Evolutionary conservation across 2,113 vertebrate genomes (phyloP).

Genomic region (mouse (Mus musculus)): GRCm39 chr19:12991001-12991500

Average conservation of each 20-base stretch:
- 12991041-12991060: background rate
- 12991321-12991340: background rate
- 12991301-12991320: background rate
- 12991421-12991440: background rate
- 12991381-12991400: background rate
- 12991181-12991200: background rate
- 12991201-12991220: background rate
- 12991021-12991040: too few relatives aligned
- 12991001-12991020: background rate
- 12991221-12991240: background rate
- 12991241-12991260: background rate
- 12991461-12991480: background rate
- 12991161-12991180: too few relatives aligned
- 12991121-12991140: background rate
- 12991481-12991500: background rate
- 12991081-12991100: background rate
- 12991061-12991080: background rate
- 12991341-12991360: background rate
- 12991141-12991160: background rate
- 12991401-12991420: background rate
- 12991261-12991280: background rate
- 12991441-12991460: background rate
- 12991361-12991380: background rate
- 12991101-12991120: background rate
- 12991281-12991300: background rate